Percentiles rank a stretch among this genome's conserved stretches.
Evolutionary conservation across 1,140 invertebrate species (phyloP).

Genomic region (Cyclargus thomasi): DNA sequence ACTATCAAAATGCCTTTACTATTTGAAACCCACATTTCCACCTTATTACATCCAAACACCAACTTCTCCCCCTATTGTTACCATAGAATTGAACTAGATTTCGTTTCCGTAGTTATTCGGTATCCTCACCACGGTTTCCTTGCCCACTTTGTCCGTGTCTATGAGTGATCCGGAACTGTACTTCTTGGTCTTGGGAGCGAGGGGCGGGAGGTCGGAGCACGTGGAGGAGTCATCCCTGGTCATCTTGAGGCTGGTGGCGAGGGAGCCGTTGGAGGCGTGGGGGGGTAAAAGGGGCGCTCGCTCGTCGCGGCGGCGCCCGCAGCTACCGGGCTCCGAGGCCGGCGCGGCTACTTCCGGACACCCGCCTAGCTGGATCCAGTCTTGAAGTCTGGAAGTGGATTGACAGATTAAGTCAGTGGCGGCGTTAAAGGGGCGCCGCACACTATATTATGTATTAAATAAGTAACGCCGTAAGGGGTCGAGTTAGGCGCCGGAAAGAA

Average conservation of each 20-base stretch:
- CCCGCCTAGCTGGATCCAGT: slow-evolving; percentile 62
- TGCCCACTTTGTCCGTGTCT: slow-evolving; percentile 54
- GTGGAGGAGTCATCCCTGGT: slow-evolving; percentile 57
- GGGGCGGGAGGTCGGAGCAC: slow-evolving; percentile 57
- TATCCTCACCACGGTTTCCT: slow-evolving; percentile 61
- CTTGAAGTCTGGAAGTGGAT: slow-evolving; percentile 41
- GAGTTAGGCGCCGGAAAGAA: too few species aligned
- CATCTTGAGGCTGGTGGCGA: slow-evolving; percentile 51
- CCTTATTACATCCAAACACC: too few species aligned
- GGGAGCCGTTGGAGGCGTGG: slow-evolving; percentile 61
- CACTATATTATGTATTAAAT: too few species aligned
- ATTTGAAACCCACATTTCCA: too few species aligned
- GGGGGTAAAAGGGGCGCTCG: slow-evolving; percentile 52
- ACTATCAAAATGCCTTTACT: too few species aligned
- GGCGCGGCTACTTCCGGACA: slow-evolving; percentile 54
- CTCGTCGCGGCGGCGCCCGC: slow-evolving; percentile 43
- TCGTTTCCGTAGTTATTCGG: slow-evolving; percentile 60
- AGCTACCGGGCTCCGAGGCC: slow-evolving; percentile 42
- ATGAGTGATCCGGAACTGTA: slow-evolving; percentile 59
- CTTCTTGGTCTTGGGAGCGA: slow-evolving; percentile 61
- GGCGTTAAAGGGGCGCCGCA: too few species aligned
- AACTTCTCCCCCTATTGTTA: not conserved
- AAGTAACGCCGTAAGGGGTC: too few species aligned
- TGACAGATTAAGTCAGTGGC: not conserved
- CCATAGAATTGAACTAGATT: slow-evolving; percentile 39